Percentiles rank a stretch among this genome's conserved stretches.
These are phyloP conservation scores for Gorilla gorilla DNA, from an alignment of 2,113 vertebrate species.

Conservation along the genomic window DNA sequence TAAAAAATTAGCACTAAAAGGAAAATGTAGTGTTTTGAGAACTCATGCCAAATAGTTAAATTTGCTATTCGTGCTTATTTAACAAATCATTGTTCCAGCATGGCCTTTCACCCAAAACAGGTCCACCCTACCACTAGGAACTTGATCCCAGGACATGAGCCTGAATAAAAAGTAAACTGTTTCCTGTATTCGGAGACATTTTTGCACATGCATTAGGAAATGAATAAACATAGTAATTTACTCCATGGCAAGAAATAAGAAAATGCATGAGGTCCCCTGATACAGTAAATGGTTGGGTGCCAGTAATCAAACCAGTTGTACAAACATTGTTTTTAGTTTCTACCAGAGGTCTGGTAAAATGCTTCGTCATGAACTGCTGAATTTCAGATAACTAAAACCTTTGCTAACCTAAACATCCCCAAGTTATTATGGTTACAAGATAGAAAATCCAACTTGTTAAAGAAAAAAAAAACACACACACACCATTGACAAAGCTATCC, in stretches of 20 bases:
- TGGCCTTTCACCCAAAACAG: neutral
- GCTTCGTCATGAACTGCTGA: neutral
- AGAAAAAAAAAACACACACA: neutral
- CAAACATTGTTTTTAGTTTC: neutral
- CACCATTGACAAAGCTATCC: neutral
- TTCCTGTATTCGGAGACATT: neutral
- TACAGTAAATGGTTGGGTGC: neutral
- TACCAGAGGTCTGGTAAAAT: neutral
- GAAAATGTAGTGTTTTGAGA: slow-evolving; percentile 53
- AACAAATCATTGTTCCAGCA: slow-evolving; percentile 35
- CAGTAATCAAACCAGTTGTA: neutral
- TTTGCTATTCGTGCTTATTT: slow-evolving; percentile 32
- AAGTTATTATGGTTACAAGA: neutral
- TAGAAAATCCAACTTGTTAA: neutral
- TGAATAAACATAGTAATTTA: slow-evolving; percentile 50
- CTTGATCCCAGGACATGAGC: neutral
- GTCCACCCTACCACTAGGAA: neutral
- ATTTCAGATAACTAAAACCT: neutral
- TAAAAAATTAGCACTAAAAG: slow-evolving; percentile 21
- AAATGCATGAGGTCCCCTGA: neutral
- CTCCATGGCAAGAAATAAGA: neutral
- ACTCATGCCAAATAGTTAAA: slow-evolving; percentile 51
- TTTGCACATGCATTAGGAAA: slow-evolving; percentile 13
- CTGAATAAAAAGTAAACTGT: slow-evolving; percentile 20
- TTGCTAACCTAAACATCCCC: neutral